Evolutionary conservation across 2,797 vertebrate species (phyloP).

Genomic region (Balearica regulorum): DNA sequence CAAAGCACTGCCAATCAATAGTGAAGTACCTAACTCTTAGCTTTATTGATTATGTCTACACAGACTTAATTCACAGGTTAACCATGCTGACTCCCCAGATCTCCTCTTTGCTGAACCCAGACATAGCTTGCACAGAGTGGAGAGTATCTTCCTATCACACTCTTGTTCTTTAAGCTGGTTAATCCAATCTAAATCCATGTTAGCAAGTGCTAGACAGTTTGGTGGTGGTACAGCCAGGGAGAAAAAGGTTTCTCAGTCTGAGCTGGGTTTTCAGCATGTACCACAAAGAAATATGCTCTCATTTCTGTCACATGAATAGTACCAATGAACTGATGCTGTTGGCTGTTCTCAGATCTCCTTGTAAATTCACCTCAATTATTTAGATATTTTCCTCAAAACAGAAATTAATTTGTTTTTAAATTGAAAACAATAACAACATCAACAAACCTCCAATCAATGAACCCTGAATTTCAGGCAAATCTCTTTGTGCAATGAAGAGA

Average conservation of each 20-base stretch:
- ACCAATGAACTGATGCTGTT: background rate
- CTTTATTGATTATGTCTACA: background rate
- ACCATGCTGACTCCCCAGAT: background rate
- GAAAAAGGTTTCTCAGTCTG: background rate
- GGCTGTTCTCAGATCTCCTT: background rate
- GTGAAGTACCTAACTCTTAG: background rate
- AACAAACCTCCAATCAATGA: background rate
- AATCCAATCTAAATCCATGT: background rate
- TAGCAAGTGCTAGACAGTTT: background rate
- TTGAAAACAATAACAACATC: background rate
- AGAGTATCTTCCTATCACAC: background rate
- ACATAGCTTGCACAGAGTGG: background rate
- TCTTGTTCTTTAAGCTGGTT: background rate
- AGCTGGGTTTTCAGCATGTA: background rate
- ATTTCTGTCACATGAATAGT: background rate
- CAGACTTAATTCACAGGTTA: background rate
- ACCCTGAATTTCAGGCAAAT: background rate
- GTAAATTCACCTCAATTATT: background rate
- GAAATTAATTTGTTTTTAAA: background rate
- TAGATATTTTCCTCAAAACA: background rate
- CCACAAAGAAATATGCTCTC: background rate
- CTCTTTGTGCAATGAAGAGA: background rate
- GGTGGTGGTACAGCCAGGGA: background rate
- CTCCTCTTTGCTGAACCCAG: background rate
- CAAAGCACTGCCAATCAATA: background rate